A percentile compares a stretch with the other conserved stretches of the same genome.
Conservation (phyloP, 2,113 vertebrate species). For the Micromys minutus region DNA sequence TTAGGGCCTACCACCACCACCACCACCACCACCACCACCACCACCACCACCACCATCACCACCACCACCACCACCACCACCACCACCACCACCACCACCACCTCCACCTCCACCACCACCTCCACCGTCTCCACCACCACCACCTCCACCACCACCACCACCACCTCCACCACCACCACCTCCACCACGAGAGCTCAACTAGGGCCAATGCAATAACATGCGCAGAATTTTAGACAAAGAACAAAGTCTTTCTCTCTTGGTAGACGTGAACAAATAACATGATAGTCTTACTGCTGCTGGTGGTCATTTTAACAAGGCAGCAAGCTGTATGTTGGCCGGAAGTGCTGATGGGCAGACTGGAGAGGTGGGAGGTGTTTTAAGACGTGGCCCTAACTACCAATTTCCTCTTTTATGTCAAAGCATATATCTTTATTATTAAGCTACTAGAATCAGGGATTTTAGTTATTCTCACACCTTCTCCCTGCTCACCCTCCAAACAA, state of each 20-base stretch:
- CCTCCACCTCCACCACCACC: background rate
- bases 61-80: background rate
- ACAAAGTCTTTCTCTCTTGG: background rate
- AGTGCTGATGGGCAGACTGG: background rate
- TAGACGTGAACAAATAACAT: background rate
- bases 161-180: background rate
- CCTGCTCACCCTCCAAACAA: background rate
- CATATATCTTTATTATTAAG: background rate
- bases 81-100: background rate
- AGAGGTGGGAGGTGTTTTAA: background rate
- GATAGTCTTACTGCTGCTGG: background rate
- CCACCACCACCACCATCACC: background rate
- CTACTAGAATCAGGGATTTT: slow-evolving; percentile 2
- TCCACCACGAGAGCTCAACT: background rate
- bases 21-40: background rate
- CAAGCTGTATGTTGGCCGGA: background rate
- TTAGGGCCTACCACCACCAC: background rate
- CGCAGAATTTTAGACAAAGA: slow-evolving; percentile 18
- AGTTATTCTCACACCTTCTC: background rate
- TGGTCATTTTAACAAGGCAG: slow-evolving; percentile 1
- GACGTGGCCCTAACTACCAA: too few species aligned
- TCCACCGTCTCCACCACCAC: too few species aligned
- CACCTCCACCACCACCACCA: background rate
- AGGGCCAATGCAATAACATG: background rate
- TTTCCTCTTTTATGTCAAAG: background rate